Conservation (phyloP, 2,888 invertebrate genomes). For the Neocrepidodera transversa region DNA sequence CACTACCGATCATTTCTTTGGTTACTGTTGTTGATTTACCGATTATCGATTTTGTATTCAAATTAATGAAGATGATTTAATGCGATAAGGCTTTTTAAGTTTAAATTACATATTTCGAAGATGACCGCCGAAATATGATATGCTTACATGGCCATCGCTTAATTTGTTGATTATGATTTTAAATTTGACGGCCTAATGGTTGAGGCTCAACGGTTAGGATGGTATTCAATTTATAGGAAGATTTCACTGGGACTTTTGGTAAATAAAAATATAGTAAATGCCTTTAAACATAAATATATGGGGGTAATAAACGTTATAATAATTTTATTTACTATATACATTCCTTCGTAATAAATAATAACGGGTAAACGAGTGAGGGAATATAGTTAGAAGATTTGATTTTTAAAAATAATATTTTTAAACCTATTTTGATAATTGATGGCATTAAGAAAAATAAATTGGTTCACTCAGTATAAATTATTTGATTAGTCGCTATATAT, state of each 20-base stretch:
- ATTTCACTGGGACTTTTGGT: not conserved
- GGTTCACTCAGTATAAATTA: too few species aligned
- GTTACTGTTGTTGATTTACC: slow-evolving; percentile 25
- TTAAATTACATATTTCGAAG: slow-evolving; percentile 22
- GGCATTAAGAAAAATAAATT: too few species aligned
- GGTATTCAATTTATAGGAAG: not conserved
- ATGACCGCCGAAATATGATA: slow-evolving; percentile 22
- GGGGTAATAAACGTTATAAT: too few species aligned
- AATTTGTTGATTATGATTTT: slow-evolving; percentile 22
- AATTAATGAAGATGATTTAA: slow-evolving; percentile 36
- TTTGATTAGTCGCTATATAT: too few species aligned
- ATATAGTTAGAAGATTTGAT: too few species aligned
- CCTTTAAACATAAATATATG: too few species aligned
- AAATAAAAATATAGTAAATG: not conserved
- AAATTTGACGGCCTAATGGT: slow-evolving; percentile 17
- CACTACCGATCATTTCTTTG: not conserved
- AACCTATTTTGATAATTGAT: too few species aligned
- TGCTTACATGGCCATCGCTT: slow-evolving; percentile 20
- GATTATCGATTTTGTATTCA: slow-evolving; percentile 38
- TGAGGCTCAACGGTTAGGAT: not conserved
- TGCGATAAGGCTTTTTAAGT: slow-evolving; percentile 26
- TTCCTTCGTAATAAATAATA: too few species aligned
- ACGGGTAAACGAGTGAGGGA: too few species aligned
- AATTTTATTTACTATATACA: too few species aligned
- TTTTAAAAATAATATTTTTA: too few species aligned